These are phyloP conservation scores for Podotricha telesiphe DNA, from an alignment of 2,888 invertebrate genomes.

Conservation along the genomic window DNA sequence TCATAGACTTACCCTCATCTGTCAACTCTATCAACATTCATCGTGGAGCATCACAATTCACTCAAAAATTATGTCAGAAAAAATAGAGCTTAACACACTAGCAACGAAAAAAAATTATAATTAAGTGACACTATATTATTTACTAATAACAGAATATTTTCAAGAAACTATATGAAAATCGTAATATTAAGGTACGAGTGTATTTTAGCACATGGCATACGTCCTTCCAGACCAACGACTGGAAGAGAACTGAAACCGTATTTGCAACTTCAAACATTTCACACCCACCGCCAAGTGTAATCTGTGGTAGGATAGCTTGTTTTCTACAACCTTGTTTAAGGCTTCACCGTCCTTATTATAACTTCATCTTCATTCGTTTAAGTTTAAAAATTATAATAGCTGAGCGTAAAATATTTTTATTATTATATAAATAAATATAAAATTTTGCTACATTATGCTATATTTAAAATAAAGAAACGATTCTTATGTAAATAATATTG, in stretches of 20 bases:
- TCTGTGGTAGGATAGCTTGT: constrained; percentile 31
- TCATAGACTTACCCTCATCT: constrained; percentile 63
- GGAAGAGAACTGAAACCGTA: constrained; percentile 60
- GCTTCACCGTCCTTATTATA: constrained; percentile 9
- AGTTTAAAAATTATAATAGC: background rate
- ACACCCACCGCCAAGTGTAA: constrained; percentile 41
- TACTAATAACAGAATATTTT: constrained; percentile 1
- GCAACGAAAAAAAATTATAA: background rate
- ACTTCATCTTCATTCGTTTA: background rate
- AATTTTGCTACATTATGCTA: too few species aligned
- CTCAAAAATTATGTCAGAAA: constrained; percentile 52
- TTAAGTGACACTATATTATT: constrained; percentile 20
- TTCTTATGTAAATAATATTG: too few species aligned
- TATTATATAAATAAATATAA: too few species aligned
- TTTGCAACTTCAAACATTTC: constrained; percentile 44
- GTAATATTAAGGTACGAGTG: constrained; percentile 49
- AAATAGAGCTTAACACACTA: constrained; percentile 32
- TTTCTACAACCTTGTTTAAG: constrained; percentile 23
- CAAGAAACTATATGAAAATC: constrained; percentile 40
- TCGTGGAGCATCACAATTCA: constrained; percentile 54
- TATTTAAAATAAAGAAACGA: too few species aligned
- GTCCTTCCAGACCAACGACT: constrained; percentile 57
- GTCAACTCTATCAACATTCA: constrained; percentile 63
- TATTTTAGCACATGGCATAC: constrained; percentile 46
- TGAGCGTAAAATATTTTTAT: constrained; percentile 15